Evolutionary conservation across 2,113 vertebrate genomes (phyloP), one percentile per base, ranked within the genome.

Genomic region (Catharus minimus): DNA sequence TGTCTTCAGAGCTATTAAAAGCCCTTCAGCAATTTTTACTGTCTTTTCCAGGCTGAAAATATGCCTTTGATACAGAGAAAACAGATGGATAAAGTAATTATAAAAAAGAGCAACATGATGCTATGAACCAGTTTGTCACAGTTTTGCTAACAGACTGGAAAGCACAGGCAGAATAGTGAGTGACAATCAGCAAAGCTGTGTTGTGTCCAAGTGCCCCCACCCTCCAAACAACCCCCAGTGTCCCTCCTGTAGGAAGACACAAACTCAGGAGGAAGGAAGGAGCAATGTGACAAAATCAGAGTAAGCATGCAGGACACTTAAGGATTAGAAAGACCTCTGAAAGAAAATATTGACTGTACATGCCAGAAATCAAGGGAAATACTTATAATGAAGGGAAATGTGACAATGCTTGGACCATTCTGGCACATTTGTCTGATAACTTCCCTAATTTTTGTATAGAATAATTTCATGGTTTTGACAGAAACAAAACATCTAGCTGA

Each of bases 1-100:
- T 44, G 30, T 50, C 89, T 86, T 84, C 57, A 72, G 58, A 91
- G 73, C 67, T 84, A 84, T 94, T 93, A 66, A 86, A 96, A 94
- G 61, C 58, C 52, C 50, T 90, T 83, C 77, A 74, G 75, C 67
- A 71, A 84, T 81, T 91, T 86, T 86, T 41, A 78, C 32, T 77
- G 39, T 62, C 93, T 93, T 83, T 71, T 39, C 61, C 14, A 16
- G 14, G 20, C 46, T 79, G 36, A 64, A 93, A 89, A 39, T 75
- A 76, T 60, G 60, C 13, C 46, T 91, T 64, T 91, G 95, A 95
- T 33, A 49, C 64, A 62, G 50, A 75, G 56, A 49, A 84, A 94
- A 95, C 83, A 89, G 88, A 91, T 88, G 68, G 86, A 73, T 41
- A 44, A 78, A 91, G 47, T 17, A 49, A 80, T 90, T 58, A 74